Conservation (phyloP, 2,113 vertebrate species). For the Microtus oregoni region DNA sequence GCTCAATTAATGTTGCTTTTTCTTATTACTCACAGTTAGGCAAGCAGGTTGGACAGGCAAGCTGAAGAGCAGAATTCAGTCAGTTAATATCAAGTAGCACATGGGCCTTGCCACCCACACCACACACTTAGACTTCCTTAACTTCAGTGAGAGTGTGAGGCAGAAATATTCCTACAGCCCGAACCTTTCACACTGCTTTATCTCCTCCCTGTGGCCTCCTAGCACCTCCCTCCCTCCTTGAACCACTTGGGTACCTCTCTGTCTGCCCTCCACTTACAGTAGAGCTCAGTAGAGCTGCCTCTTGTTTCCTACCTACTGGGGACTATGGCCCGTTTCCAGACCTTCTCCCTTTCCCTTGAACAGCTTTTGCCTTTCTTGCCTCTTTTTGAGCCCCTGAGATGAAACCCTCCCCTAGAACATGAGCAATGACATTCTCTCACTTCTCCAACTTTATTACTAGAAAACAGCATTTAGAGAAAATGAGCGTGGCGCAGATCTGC, state of each 20-base stretch:
- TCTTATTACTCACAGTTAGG: not conserved
- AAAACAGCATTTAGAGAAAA: constrained; percentile 27
- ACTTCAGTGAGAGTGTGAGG: not conserved
- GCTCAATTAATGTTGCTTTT: not conserved
- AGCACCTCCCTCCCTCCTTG: not conserved
- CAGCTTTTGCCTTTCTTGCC: not conserved
- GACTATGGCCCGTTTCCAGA: not conserved
- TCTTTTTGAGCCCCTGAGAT: not conserved
- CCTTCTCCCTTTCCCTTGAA: not conserved
- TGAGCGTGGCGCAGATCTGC: not conserved
- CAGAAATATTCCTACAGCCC: not conserved
- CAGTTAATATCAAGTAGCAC: not conserved
- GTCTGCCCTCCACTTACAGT: not conserved
- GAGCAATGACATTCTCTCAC: not conserved
- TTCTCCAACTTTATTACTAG: not conserved
- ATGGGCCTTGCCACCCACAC: not conserved
- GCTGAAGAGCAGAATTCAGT: not conserved
- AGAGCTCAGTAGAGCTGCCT: not conserved
- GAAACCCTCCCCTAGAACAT: not conserved
- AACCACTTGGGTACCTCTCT: not conserved
- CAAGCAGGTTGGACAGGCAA: not conserved
- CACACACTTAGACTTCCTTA: not conserved
- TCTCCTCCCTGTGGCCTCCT: not conserved
- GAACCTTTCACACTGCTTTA: not conserved
- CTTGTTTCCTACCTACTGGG: not conserved